phyloP scores from a whole-genome alignment of 2,888 invertebrate species.

The Drosophila formosana region DNA sequence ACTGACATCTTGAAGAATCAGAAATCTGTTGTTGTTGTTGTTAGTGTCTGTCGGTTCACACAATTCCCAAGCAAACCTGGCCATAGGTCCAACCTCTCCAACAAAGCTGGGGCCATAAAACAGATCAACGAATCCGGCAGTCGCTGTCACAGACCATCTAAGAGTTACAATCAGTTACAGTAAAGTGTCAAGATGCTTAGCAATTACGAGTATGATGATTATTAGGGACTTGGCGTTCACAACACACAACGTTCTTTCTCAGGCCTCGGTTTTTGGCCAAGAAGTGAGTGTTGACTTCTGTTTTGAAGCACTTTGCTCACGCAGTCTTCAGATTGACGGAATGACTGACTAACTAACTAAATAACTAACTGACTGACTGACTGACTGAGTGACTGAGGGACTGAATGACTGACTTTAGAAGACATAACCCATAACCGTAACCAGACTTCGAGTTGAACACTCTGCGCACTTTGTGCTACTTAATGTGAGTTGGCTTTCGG shows the following conservation, averaged over 20 bases:
- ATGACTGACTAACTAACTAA: slow-evolving; percentile 23
- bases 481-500: slow-evolving; percentile 25
- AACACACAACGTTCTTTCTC: slow-evolving; percentile 3
- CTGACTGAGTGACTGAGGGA: slow-evolving; percentile 16
- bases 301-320: slow-evolving; percentile 13
- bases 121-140: slow-evolving; percentile 47
- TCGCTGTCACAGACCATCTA: slow-evolving; percentile 35
- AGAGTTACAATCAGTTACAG: slow-evolving; percentile 67
- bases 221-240: slow-evolving; percentile 30
- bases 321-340: slow-evolving; percentile 19
- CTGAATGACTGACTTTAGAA: slow-evolving; percentile 38
- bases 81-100: slow-evolving; percentile 7
- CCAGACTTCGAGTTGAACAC: slow-evolving; percentile 26
- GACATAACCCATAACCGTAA: slow-evolving; percentile 59
- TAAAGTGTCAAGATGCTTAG: slow-evolving; percentile 71
- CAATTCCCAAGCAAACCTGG: slow-evolving; percentile 27
- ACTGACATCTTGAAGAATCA: slow-evolving; percentile 51
- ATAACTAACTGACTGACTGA: slow-evolving; percentile 15
- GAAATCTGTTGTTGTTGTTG: slow-evolving; percentile 25
- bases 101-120: slow-evolving; percentile 38
- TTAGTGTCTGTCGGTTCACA: slow-evolving; percentile 22
- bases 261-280: slow-evolving; percentile 26
- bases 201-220: slow-evolving; percentile 62
- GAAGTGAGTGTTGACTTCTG: slow-evolving; percentile 28
- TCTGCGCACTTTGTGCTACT: slow-evolving; percentile 66